Percentiles rank a stretch among this genome's conserved stretches.
Conservation (phyloP, 2,113 vertebrate species). For the Bettongia penicillata region DNA sequence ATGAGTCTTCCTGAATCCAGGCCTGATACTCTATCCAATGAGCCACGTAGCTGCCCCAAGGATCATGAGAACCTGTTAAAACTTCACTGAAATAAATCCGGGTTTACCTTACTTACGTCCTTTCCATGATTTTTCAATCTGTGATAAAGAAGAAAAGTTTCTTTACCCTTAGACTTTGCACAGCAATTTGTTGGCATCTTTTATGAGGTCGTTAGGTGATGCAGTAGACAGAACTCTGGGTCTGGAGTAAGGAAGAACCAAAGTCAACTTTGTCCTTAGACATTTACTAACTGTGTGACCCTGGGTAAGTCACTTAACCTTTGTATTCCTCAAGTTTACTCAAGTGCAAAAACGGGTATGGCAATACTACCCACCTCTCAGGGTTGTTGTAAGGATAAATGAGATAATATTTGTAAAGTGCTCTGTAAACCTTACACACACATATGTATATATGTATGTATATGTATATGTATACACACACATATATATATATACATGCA, state of each 20-base stretch:
- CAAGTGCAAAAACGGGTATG: not conserved
- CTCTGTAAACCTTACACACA: not conserved
- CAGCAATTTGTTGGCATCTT: not conserved
- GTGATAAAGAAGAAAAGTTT: not conserved
- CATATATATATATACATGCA: not conserved
- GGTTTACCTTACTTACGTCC: not conserved
- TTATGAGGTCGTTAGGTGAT: not conserved
- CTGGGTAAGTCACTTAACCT: not conserved
- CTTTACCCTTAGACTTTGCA: not conserved
- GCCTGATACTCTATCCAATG: not conserved
- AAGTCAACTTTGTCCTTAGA: not conserved
- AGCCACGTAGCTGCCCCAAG: not conserved
- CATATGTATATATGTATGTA: too few species aligned
- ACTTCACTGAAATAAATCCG: not conserved
- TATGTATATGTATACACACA: too few species aligned
- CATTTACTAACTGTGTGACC: not conserved
- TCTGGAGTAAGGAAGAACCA: not conserved
- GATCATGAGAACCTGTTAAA: not conserved
- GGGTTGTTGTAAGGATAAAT: not conserved
- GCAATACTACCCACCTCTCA: not conserved
- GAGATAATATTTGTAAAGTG: not conserved
- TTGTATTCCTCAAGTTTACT: not conserved
- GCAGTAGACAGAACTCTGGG: not conserved
- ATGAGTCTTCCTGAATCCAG: not conserved
- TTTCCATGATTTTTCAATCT: not conserved